Base-by-base conservation (phyloP, 2,888 invertebrate species). In the Anorthoa munda region DNA sequence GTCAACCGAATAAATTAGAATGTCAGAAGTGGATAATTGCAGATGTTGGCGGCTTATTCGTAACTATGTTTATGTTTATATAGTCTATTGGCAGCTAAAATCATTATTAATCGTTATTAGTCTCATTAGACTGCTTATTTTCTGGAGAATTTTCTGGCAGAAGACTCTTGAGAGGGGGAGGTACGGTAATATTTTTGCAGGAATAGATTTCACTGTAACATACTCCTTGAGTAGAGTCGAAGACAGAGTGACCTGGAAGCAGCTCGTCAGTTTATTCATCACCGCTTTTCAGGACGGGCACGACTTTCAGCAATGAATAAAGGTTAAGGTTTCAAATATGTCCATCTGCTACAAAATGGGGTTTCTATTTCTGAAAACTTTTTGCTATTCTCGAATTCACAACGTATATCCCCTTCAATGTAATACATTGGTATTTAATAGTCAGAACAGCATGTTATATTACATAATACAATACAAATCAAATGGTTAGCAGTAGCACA, bases 1-100 rank as follows among this genome's bases (percentile, higher is more conserved):
- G 79, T 72, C 85, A 81, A 65, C 45, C 26, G 64, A 51, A 76
- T 81, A 72, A 82, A 78, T 84, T 78, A 83, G 81, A 85, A 85
- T 83, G 85, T 83, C 63, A 66, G 26, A 48, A 55, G 13, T 58
- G 17, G 31, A 18, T 74, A 65, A 66, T 77, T 77, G 31, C 55
- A 31, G 50, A 56, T 56, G 48, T 68, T 55, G 18, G 18, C 31
- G 11, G n/a, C 4, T 50, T 55, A 48, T 48, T 21, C 31, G 7
- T 58, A 51, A 4, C 18, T 65, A 45, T 21, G 5, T 58, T 21
- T 13, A 31, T n/a, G 17, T 39, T 50, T 48, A 5, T 26, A 31
- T 7, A 31, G 7, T 31, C 5, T 31, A 31, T 39, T 9, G 39
- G 39, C 39, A 39, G 39, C 9, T 39, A 39, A 51, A 21, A 13